These are phyloP conservation scores for Rhopalosiphum nymphaeae DNA, from an alignment of 2,888 invertebrate genomes.

Conservation along the genomic window DNA sequence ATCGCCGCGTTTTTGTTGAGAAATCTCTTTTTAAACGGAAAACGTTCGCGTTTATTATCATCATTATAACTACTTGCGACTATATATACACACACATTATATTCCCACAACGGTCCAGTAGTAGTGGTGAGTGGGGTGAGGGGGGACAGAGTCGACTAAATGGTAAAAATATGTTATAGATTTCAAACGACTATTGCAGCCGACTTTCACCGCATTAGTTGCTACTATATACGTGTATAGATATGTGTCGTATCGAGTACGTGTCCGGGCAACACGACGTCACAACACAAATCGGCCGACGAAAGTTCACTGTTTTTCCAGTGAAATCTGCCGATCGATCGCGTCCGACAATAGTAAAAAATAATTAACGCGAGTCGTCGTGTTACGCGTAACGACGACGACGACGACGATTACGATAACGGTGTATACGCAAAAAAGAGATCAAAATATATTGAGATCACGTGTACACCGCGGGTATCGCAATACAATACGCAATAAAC, in stretches of 20 bases:
- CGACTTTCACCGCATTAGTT: conserved; percentile 27
- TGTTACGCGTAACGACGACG: not conserved
- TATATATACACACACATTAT: not conserved
- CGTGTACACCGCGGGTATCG: not conserved
- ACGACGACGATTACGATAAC: not conserved
- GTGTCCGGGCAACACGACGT: not conserved
- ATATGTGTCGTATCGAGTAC: conserved; percentile 2
- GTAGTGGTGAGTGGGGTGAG: not conserved
- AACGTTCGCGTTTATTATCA: not conserved
- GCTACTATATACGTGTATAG: not conserved
- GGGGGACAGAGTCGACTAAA: not conserved
- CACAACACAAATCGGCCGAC: conserved; percentile 7
- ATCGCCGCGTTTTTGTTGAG: conserved; percentile 42
- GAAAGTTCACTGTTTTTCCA: conserved; percentile 10
- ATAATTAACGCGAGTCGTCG: not conserved
- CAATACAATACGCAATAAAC: not conserved
- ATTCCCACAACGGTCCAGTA: not conserved
- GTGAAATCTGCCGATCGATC: conserved; percentile 13
- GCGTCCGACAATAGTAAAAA: not conserved
- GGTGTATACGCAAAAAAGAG: not conserved
- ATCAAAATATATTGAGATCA: not conserved
- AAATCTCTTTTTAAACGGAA: conserved; percentile 19
- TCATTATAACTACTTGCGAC: not conserved
- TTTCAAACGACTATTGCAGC: conserved; percentile 43
- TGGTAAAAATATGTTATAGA: conserved; percentile 53